Evolutionary conservation across 2,113 vertebrate species (phyloP), one percentile per base, ranked within the genome.

Genomic region (Pangasianodon gigas): DNA sequence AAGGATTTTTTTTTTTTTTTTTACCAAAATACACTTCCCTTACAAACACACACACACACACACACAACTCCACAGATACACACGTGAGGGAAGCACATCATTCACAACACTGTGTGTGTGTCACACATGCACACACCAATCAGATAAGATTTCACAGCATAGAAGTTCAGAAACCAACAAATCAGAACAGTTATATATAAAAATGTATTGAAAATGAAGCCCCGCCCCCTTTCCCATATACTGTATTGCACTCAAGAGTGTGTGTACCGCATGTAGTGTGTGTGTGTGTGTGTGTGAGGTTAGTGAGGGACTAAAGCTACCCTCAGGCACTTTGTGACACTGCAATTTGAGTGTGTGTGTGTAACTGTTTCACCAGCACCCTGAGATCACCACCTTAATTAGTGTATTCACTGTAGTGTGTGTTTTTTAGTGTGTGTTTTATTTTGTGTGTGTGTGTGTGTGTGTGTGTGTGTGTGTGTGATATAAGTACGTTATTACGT

Each of bases 261-360:
- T 69, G 85, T 69, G 71, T 48, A 6, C 16, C 0, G 1, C 32
- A 37, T 21, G 48, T 71, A 44, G n/a, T n/a, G 32, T 24, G 14
- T 54, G 52, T 37, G 37, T 37, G 37, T 37, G 32, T 24, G 14
- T 54, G 32, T 14, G 24, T 54, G 54, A 56, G 81, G 51, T 85
- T 85, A 32, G 80, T 52, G 56, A 87, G 86, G 41, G 69, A 52
- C 92, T 93, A 67, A 41, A 90, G 84, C 91, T 89, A 92, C 94
- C 92, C 91, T 92, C 95, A 96, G 96, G 96, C 96, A 96, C 96
- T 96, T 96, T 94, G 95, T 95, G 95, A 95, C 93, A 93, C 90
- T 95, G 94, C 94, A 94, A n/a, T 91, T 92, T 90, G 88, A 86
- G 46, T 56, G 46, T 84, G 88, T 88, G 93, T 88, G 67, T 37